Percentiles rank a stretch among this genome's conserved stretches.
Evolutionary conservation across 2,113 vertebrate genomes (phyloP).

Genomic region (Plestiodon gilberti): DNA sequence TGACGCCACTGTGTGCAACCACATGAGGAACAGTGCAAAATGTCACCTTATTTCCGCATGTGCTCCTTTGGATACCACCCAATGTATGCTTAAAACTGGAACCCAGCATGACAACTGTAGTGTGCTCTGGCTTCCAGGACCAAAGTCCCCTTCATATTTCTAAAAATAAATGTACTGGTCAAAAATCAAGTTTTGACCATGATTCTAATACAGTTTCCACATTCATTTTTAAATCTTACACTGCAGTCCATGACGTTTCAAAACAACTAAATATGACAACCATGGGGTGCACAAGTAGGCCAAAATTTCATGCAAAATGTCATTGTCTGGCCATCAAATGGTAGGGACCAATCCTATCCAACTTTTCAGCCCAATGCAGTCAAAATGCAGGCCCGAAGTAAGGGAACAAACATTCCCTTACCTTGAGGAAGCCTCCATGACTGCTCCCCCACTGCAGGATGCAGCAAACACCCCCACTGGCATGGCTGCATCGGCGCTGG

Average conservation of each 20-base stretch:
- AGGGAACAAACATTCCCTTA: too few relatives aligned
- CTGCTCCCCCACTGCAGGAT: too few relatives aligned
- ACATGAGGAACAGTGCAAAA: too few relatives aligned
- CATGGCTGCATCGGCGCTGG: too few relatives aligned
- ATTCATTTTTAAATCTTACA: not conserved
- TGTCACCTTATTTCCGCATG: too few relatives aligned
- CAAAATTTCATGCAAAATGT: not conserved
- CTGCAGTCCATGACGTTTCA: not conserved
- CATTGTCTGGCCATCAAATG: not conserved
- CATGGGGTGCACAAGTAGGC: not conserved
- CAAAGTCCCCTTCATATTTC: not conserved
- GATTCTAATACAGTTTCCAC: not conserved
- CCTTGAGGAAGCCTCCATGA: too few relatives aligned
- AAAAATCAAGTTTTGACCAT: not conserved
- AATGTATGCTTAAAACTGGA: not conserved
- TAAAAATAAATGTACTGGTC: not conserved
- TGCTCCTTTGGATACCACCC: too few relatives aligned
- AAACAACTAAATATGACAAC: not conserved
- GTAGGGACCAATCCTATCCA: too few relatives aligned
- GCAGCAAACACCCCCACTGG: too few relatives aligned
- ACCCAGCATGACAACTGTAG: not conserved
- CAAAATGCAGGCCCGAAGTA: too few relatives aligned
- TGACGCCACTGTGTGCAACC: too few relatives aligned
- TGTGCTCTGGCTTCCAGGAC: not conserved
- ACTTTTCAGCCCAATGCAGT: too few relatives aligned